Evolutionary conservation across 2,113 vertebrate species (phyloP), one percentile per base, ranked within the genome.

Genomic region (Alectura lathami): DNA sequence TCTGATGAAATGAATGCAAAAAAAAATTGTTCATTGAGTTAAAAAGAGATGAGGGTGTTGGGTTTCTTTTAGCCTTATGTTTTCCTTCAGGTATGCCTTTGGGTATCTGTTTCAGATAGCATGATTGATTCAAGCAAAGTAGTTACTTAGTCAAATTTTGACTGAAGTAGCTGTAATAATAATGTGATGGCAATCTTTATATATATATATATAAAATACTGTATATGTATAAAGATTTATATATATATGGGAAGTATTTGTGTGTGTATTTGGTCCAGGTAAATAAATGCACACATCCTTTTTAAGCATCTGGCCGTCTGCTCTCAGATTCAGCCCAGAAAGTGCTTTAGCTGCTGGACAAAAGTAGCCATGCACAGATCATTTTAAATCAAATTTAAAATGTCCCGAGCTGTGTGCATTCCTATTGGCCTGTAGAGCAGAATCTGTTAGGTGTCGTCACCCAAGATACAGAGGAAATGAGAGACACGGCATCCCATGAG

Each of bases 151-250:
- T 95, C 97, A 91, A 67, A 77, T 96, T 96, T 96, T 96, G 96
- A 96, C 94, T 89, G 51, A 88, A 97, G 97, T 93, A 95, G 87
- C 95, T 95, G 85, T 96, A 97, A 92, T n/a, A 78, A 97, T 98
- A 97, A 97, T 97, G 98, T 98, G 98, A 98, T 98, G 98, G 98
- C 98, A 98, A 98, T 98, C 97, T 96, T 97, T 97, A 96, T 96
- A 96, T 96, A 97, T 97, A 95, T 90, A 85, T 95, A 93, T 32
- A 83, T 48, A 88, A 91, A 90, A 83, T 88, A 88, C 79, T 67
- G 62, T 94, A 72, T 86, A 80, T 90, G 67, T 93, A 92, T 93
- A 91, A 91, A 94, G 88, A 78, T 97, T 89, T 94, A 72, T 75
- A 95, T 95, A 96, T 94, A 72, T 90, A 89, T 91, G 91, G 36